These are phyloP conservation scores for Styela plicata DNA, from an alignment of 23 tunicate genomes.

Conservation along the genomic window DNA sequence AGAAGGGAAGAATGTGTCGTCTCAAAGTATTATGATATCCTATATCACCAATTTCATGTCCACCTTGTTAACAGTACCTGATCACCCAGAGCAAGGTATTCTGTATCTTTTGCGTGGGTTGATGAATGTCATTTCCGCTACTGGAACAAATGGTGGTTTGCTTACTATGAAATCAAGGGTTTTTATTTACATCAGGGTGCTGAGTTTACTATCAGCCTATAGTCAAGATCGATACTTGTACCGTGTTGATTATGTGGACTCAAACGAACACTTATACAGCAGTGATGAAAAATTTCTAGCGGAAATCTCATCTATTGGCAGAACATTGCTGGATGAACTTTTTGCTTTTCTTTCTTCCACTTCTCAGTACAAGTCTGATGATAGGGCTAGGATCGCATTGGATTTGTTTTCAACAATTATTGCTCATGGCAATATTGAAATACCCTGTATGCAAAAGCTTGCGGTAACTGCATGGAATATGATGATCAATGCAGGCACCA, in stretches of 20 bases:
- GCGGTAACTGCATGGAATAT: conserved; percentile 38
- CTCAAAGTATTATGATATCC: conserved; percentile 23
- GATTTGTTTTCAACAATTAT: conserved; percentile 55
- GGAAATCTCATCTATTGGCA: conserved; percentile 38
- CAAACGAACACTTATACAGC: conserved; percentile 87
- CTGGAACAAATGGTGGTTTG: conserved; percentile 2
- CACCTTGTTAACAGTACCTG: conserved; percentile 68
- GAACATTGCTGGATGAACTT: conserved; percentile 53
- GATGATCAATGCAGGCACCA: not conserved
- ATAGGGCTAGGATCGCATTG: conserved; percentile 34
- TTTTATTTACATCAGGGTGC: conserved; percentile 55
- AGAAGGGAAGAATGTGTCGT: conserved; percentile 19
- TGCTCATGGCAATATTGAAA: conserved; percentile 57
- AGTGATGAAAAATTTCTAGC: conserved; percentile 63
- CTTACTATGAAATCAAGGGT: conserved; percentile 31
- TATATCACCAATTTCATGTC: conserved; percentile 57
- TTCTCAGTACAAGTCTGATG: not conserved
- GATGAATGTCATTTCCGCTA: conserved; percentile 54
- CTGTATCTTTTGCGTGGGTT: conserved; percentile 72
- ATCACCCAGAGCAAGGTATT: conserved; percentile 85
- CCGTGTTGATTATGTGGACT: conserved; percentile 71
- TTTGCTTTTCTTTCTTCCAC: conserved; percentile 46
- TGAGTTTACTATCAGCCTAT: conserved; percentile 73
- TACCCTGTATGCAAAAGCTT: conserved; percentile 45
- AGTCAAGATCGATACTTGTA: conserved; percentile 79